phyloP scores from a whole-genome alignment of 2,888 invertebrate species.

The Caenorhabditis wallacei region DNA sequence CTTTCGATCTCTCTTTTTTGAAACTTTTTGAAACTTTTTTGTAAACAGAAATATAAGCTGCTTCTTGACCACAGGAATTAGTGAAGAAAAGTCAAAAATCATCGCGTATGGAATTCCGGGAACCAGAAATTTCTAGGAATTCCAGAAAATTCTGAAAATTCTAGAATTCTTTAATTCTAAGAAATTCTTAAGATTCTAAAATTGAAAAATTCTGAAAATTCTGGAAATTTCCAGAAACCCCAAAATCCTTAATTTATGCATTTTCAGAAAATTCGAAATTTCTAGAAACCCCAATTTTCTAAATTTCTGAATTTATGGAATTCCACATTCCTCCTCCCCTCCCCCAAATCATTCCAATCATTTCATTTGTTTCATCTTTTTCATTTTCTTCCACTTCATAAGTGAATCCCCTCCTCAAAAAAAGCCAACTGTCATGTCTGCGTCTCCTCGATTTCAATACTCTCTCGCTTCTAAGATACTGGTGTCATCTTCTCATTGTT shows the following conservation, averaged over 20 bases:
- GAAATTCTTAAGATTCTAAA: not conserved
- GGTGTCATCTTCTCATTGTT: conserved; percentile 9
- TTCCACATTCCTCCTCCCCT: too few relatives aligned
- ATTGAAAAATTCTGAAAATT: not conserved
- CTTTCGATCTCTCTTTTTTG: not conserved
- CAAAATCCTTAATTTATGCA: too few relatives aligned
- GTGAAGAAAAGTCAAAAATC: not conserved
- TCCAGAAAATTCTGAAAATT: too few relatives aligned
- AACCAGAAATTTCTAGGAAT: too few relatives aligned
- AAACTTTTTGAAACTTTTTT: not conserved
- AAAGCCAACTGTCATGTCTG: conserved; percentile 54
- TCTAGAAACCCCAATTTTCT: too few relatives aligned
- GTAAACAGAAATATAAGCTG: not conserved
- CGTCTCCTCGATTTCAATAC: conserved; percentile 25
- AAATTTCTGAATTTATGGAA: too few relatives aligned
- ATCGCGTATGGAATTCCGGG: not conserved
- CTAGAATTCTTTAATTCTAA: too few relatives aligned
- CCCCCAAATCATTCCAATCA: not conserved
- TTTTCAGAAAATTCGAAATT: not conserved
- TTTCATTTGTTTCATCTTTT: not conserved
- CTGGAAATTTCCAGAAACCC: not conserved
- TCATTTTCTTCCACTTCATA: conserved; percentile 9
- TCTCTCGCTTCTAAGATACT: conserved; percentile 17
- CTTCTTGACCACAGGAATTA: not conserved
- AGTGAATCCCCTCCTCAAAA: not conserved